Evolutionary conservation across 1,140 invertebrate genomes (phyloP).

Genomic region (Psix sp.): DNA sequence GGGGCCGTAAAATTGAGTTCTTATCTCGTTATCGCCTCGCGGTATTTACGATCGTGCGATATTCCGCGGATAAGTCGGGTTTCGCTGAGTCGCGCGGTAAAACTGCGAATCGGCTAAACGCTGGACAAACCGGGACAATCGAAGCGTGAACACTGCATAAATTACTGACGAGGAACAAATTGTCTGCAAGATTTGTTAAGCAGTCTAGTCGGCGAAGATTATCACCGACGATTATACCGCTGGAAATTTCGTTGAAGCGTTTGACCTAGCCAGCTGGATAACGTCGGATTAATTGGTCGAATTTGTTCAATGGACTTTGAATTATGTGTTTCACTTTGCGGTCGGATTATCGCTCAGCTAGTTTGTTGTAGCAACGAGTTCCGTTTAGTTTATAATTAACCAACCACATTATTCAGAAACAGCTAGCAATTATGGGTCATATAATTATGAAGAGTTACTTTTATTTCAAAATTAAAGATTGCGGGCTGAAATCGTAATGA

Average conservation of each 20-base stretch:
- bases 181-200: conserved; percentile 32
- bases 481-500: no score
- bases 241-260: conserved; percentile 32
- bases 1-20: conserved; percentile 28
- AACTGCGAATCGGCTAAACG: conserved; percentile 20
- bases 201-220: conserved; percentile 12
- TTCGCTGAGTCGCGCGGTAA: neutral
- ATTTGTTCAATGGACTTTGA: conserved; percentile 37
- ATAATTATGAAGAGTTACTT: no score
- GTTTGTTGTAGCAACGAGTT: conserved; percentile 1
- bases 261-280: neutral
- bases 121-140: conserved; percentile 40
- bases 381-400: no score
- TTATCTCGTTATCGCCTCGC: conserved; percentile 28
- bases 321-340: conserved; percentile 32
- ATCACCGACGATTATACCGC: conserved; percentile 23
- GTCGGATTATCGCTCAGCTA: no score
- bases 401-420: no score
- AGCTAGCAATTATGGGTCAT: no score
- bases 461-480: no score
- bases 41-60: conserved; percentile 24
- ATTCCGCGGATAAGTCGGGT: conserved; percentile 25
- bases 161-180: conserved; percentile 47
- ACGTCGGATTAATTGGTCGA: conserved; percentile 30
- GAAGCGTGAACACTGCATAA: conserved; percentile 51